These are phyloP conservation scores for Dendroctonus ponderosae DNA, from an alignment of 1,140 invertebrate species.

Conservation along the genomic window DNA sequence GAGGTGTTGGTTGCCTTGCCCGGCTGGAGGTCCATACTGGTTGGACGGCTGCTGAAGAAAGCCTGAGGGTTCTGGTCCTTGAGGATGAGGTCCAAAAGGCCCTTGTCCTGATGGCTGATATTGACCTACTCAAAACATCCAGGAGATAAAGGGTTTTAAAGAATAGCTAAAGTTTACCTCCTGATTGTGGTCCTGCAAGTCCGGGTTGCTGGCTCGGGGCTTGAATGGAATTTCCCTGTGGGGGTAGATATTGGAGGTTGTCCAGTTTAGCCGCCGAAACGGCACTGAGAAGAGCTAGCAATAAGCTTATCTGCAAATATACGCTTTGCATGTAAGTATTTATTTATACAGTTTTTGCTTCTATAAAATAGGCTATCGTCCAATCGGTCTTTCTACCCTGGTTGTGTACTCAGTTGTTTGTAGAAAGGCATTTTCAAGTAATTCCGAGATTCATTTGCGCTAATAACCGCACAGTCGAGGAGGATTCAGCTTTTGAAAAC, in stretches of 20 bases:
- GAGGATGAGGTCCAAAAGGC: not conserved
- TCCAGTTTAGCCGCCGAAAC: slow-evolving; percentile 24
- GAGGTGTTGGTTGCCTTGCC: not conserved
- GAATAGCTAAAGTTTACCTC: not conserved
- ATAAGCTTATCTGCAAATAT: slow-evolving; percentile 13
- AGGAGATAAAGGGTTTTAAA: not conserved
- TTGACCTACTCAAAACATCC: not conserved
- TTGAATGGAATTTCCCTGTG: slow-evolving; percentile 22
- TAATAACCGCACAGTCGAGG: too few relatives aligned
- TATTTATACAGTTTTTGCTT: too few relatives aligned
- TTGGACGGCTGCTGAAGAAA: not conserved
- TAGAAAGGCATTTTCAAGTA: too few relatives aligned
- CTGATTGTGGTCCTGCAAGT: not conserved
- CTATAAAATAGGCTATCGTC: too few relatives aligned
- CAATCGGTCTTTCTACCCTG: too few relatives aligned
- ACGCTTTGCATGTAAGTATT: too few relatives aligned
- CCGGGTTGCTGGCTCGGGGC: not conserved
- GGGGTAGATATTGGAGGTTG: slow-evolving; percentile 26
- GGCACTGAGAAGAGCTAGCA: slow-evolving; percentile 16
- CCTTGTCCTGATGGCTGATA: not conserved
- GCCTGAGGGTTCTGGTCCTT: not conserved
- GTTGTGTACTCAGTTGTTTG: too few relatives aligned
- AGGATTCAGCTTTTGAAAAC: too few relatives aligned
- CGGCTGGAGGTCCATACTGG: slow-evolving; percentile 7
- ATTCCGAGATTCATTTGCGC: too few relatives aligned